Conservation (phyloP, 2,888 invertebrate species). For the Leptodirus hochenwartii region DNA sequence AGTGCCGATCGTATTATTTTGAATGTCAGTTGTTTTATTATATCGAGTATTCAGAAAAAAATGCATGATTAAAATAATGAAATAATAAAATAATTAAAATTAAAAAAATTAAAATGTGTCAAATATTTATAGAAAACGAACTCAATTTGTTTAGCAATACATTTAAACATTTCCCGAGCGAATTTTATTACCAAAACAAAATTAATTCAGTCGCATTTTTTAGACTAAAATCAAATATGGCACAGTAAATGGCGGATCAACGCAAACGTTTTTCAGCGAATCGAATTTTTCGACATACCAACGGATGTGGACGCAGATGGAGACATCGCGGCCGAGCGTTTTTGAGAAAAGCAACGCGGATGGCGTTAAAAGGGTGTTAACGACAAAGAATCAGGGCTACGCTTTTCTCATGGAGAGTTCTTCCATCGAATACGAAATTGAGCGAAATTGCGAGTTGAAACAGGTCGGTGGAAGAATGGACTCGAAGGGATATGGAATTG, state of each 20-base stretch:
- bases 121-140: too few species aligned
- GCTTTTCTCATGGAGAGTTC: slow-evolving; percentile 96
- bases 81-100: too few species aligned
- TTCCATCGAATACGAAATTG: slow-evolving; percentile 78
- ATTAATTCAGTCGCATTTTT: too few species aligned
- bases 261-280: slow-evolving; percentile 77
- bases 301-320: slow-evolving; percentile 84
- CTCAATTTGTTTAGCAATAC: too few species aligned
- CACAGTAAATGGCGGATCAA: slow-evolving; percentile 59
- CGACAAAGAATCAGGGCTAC: slow-evolving; percentile 58
- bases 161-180: too few species aligned
- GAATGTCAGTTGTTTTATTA: too few species aligned
- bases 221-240: slow-evolving; percentile 94
- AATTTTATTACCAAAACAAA: too few species aligned
- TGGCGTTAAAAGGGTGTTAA: slow-evolving; percentile 67
- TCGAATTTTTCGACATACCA: slow-evolving; percentile 74
- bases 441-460: slow-evolving; percentile 67
- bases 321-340: slow-evolving; percentile 57
- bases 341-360: slow-evolving; percentile 67
- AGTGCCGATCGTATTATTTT: too few species aligned
- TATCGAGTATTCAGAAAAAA: too few species aligned
- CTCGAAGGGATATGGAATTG: slow-evolving; percentile 85
- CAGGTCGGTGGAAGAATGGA: slow-evolving; percentile 69
- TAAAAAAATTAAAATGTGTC: too few species aligned
- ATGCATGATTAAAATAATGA: too few species aligned